Evolutionary conservation across 2,113 vertebrate genomes (phyloP).

Genomic region (Callorhinus ursinus): DNA sequence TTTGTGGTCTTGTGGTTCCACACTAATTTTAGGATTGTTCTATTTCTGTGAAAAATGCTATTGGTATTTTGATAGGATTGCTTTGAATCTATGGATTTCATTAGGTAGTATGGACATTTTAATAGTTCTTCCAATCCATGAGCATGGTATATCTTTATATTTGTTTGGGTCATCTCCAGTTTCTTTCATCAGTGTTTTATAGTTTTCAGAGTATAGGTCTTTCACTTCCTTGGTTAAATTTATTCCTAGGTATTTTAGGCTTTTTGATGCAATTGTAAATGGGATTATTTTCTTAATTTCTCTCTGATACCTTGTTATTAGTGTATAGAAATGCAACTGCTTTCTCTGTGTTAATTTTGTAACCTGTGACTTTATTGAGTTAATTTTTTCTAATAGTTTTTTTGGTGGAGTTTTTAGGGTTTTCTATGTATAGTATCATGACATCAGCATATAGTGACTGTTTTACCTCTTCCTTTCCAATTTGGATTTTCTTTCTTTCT

Average conservation of each 20-base stretch:
- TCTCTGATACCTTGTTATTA: neutral
- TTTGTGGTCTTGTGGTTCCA: neutral
- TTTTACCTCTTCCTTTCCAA: neutral
- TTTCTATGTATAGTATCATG: neutral
- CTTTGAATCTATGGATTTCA: neutral
- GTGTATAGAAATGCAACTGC: neutral
- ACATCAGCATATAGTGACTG: neutral
- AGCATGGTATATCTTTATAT: neutral
- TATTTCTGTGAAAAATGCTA: neutral
- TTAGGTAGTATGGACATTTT: neutral
- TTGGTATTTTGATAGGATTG: neutral
- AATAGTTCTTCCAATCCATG: neutral
- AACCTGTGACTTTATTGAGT: neutral
- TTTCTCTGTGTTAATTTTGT: neutral
- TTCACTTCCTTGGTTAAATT: neutral
- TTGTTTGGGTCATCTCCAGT: neutral
- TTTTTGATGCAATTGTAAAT: neutral
- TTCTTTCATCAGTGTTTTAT: neutral
- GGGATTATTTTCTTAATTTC: neutral
- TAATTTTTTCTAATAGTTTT: neutral
- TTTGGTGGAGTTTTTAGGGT: neutral
- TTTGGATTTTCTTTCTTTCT: neutral
- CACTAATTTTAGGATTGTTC: neutral
- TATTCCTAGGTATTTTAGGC: neutral
- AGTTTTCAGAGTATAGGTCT: neutral